Base-by-base conservation (phyloP, 2,113 vertebrate genomes). In the Equus przewalskii region DNA sequence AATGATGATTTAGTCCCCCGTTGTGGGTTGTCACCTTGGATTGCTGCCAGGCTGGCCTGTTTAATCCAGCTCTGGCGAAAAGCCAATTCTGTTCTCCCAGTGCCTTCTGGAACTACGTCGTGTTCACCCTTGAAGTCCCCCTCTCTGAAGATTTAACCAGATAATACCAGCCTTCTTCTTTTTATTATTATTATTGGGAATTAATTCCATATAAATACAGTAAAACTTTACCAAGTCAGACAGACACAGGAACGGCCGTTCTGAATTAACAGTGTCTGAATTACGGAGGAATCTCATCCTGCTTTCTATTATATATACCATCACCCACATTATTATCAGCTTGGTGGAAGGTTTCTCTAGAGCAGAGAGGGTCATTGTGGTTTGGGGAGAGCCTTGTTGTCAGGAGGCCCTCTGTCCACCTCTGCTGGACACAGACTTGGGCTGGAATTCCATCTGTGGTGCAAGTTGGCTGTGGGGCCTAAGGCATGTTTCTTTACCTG, bases 211-310 rank as follows among this genome's bases (percentile, higher is more conserved):
- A 30, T 58, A 95, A 76, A 54, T 82, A 10, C 7, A 78, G 6
- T 91, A 36, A 94, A 94, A 90, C 51, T 70, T 97, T 8, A 65
- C 51, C 49, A 72, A 86, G 65, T 78, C 36, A 78, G 28, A 70
- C 28, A 82, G 28, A 67, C 19, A 28, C 0, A 79, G 41, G 70
- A 69, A 72, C 4, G 3, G 21, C 30, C n/a, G 49, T 79, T 94
- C 30, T 41, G 81, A 86, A 76, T 83, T 60, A 75, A 60, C 36
- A 54, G 22, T 6, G 7, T 70, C 65, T 83, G 78, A 94, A 75
- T 93, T 58, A 58, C 2, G 19, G 41, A 78, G 72, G 81, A 85
- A 33, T 72, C 18, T 28, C n/a, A 44, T 26, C 18, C 65, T 81
- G 8, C 36, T 83, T 89, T 36, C 90, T 62, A 6, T 80, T 91